Evolutionary conservation across 2,113 vertebrate genomes (phyloP), one percentile per base, ranked within the genome.

Genomic region (Sorex araneus): DNA sequence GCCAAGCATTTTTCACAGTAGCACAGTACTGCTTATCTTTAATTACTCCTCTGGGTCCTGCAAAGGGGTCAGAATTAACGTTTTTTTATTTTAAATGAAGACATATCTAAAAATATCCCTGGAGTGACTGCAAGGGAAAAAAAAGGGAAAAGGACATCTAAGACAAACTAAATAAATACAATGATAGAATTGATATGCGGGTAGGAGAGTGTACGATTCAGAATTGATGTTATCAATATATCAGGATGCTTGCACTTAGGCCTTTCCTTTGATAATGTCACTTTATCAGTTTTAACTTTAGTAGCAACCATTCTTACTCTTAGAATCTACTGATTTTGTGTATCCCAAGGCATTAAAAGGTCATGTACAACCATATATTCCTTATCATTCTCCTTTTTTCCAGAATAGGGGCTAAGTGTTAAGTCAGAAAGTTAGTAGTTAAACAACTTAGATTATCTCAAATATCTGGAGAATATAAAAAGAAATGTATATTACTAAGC

Each of bases 1-100:
- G 74, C 84, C 84, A 92, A 91, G 43, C 25, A 36, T 57, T 89
- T 77, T 87, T 82, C 87, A 94, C 45, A 92, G 95, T 89, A 92
- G 83, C 88, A 91, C 81, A 87, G 73, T 63, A 67, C 76, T 50
- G 84, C 57, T 91, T 88, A 43, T 76, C 82, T 93, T 76, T 60
- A 70, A 84, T 23, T 85, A 69, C 27, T 89, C 47, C 88, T 93
- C 47, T 69, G 50, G 57, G 18, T 40, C 15, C 1, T 45, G 9
- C n/a, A 89, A 84, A 84, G 77, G 18, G 67, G 91, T 89, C 32
- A 54, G 40, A 12, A 6, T 30, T 28, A 25, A 28, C 3, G 69
- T 43, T 23, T 63, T n/a, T n/a, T 70, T 84, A 19, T 66, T 81
- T 77, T 84, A 87, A 93, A 50, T 75, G 75, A 93, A 92, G 40